Evolutionary conservation across 2,888 invertebrate genomes (phyloP).

Genomic region (Tuta absoluta): DNA sequence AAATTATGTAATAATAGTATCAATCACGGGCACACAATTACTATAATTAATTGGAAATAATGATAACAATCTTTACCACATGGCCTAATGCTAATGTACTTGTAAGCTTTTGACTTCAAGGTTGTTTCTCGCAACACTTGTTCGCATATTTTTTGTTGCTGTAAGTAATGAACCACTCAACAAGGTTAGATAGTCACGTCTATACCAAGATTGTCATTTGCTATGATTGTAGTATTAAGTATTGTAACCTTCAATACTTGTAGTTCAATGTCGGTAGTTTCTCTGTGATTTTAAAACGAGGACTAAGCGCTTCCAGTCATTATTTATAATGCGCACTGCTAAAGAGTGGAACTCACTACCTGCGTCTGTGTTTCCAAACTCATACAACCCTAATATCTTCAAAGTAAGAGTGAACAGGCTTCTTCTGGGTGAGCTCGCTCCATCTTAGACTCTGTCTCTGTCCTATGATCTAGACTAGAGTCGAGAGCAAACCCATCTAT

Average conservation of each 20-base stretch:
- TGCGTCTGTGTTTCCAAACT: too few relatives aligned
- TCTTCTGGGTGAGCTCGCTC: too few relatives aligned
- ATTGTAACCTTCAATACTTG: conserved; percentile 52
- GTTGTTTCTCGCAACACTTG: conserved; percentile 24
- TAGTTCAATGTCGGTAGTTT: conserved; percentile 32
- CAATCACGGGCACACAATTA: not conserved
- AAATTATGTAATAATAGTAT: not conserved
- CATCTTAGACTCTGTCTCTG: too few relatives aligned
- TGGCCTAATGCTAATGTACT: conserved; percentile 33
- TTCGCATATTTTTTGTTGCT: conserved; percentile 33
- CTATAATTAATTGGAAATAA: not conserved
- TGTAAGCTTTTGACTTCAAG: conserved; percentile 26
- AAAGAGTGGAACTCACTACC: too few relatives aligned
- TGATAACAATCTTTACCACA: conserved; percentile 20
- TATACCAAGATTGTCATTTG: conserved; percentile 44
- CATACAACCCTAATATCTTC: too few relatives aligned
- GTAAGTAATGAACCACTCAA: conserved; percentile 47
- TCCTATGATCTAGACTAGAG: too few relatives aligned
- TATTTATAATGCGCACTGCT: too few relatives aligned
- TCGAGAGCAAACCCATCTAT: too few relatives aligned
- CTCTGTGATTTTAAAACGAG: too few relatives aligned
- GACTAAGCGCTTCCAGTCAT: too few relatives aligned
- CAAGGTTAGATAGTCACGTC: conserved; percentile 57
- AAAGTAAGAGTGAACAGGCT: too few relatives aligned
- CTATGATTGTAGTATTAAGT: conserved; percentile 50